Evolutionary conservation across 1,140 invertebrate genomes (phyloP), one percentile per base, ranked within the genome.

Genomic region (Steinernema feltiae): DNA sequence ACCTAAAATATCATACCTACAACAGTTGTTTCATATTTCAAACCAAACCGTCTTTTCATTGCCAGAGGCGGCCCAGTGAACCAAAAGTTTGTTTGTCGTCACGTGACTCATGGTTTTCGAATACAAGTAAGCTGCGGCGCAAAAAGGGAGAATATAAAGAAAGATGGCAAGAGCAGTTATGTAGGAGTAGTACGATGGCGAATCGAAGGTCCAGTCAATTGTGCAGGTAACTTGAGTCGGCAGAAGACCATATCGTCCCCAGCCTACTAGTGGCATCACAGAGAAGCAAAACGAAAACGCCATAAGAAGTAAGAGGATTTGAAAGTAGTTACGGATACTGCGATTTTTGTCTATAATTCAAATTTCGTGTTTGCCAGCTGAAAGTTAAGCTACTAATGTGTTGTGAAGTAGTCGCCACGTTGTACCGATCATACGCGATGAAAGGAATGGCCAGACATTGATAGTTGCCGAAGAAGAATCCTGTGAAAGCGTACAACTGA

Each of bases 401-500:
- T 18, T 41, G 35, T 7, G 35, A 41, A 18, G 35, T 41, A 7
- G 18, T 41, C 35, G 35, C 35, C 35, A 41, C 18, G 18, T 7
- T 69, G 69, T 30, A 69, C 3, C 69, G 69, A 69, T 69, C 69
- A n/a, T 30, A 69, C 3, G 69, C 69, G 69, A 69, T 32, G 69
- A 69, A 69, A 29, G 69, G 69, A 18, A 69, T n/a, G 69, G 27
- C 27, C 27, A 69, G n/a, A 69, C 69, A 69, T n/a, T 69, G 69
- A n/a, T 30, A 69, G 31, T 69, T 69, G n/a, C 69, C 69, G 69
- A 69, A 69, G 27, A 69, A 32, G 69, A 69, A 69, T 18, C 69
- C 69, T 3, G 31, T 30, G 69, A 69, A 69, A 7, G 69, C 3
- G 69, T 69, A 69, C 69, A 69, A n/a, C 69, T 69, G 69, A 32